Evolutionary conservation across 2,888 invertebrate genomes (phyloP).

Genomic region (Ophion obscuratus): DNA sequence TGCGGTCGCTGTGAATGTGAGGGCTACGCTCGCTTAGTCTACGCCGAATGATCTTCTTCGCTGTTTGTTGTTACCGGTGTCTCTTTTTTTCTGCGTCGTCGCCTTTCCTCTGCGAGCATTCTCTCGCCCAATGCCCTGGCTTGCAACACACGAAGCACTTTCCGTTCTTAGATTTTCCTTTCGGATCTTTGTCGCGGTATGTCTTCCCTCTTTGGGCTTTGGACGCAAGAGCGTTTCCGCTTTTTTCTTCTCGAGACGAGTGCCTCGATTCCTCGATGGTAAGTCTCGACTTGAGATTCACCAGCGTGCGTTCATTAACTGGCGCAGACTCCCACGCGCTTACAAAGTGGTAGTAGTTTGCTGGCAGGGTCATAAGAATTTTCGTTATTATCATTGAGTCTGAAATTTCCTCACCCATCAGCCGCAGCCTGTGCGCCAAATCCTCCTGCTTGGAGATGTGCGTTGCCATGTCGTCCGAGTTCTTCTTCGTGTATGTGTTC

Average conservation of each 20-base stretch:
- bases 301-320: too few species aligned
- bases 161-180: constrained; percentile 44
- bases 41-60: not conserved
- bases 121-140: constrained; percentile 20
- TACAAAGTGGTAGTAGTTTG: not conserved
- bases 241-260: constrained; percentile 22
- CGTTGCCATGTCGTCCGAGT: constrained; percentile 62
- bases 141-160: constrained; percentile 34
- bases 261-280: constrained; percentile 2
- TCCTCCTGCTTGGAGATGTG: constrained; percentile 69
- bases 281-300: too few species aligned
- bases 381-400: constrained; percentile 69
- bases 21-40: constrained; percentile 14
- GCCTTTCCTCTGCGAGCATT: constrained; percentile 16
- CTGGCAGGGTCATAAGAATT: constrained; percentile 68
- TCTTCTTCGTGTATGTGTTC: constrained; percentile 39
- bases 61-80: not conserved
- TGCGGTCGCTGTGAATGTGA: constrained; percentile 3
- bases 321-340: too few species aligned
- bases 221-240: too few species aligned
- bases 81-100: not conserved
- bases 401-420: constrained; percentile 60
- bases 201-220: too few species aligned
- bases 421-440: constrained; percentile 60
- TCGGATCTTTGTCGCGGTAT: not conserved